These are phyloP conservation scores for Nephotettix cincticeps DNA, from an alignment of 1,140 invertebrate genomes.

Conservation along the genomic window DNA sequence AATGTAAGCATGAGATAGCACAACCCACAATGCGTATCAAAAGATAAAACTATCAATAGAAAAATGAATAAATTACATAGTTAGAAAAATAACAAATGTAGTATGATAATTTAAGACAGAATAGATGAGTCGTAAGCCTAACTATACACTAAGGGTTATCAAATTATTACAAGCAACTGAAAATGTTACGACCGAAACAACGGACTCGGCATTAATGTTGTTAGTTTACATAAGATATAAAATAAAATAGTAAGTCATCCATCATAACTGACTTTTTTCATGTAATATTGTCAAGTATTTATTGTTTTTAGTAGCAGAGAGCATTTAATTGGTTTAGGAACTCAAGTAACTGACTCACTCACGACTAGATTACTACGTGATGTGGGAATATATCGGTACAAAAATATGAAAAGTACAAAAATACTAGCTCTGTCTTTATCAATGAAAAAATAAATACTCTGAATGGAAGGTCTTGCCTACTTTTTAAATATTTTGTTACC, in stretches of 20 bases:
- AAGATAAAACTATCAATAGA: conserved; percentile 7
- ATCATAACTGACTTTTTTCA: neutral
- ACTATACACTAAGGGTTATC: conserved; percentile 4
- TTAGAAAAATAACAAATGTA: conserved; percentile 7
- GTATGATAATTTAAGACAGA: neutral
- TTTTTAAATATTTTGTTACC: no score
- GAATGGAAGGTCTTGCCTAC: neutral
- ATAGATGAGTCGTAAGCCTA: neutral
- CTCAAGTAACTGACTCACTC: neutral
- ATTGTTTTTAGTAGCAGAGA: neutral
- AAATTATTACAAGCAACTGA: conserved; percentile 12
- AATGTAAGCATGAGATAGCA: conserved; percentile 9
- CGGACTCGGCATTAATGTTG: neutral
- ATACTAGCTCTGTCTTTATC: conserved; percentile 9
- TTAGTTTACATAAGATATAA: neutral
- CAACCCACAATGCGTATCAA: conserved; percentile 11
- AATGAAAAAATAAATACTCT: conserved; percentile 9
- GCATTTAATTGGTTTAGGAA: neutral
- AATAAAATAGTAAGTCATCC: neutral
- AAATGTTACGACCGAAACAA: neutral
- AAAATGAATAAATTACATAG: conserved; percentile 12
- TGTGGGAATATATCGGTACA: conserved; percentile 1
- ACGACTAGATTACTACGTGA: neutral
- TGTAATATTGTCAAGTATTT: neutral
- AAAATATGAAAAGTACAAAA: conserved; percentile 10